Conservation (phyloP, 2,113 vertebrate genomes). For the Narcine bancroftii region DNA sequence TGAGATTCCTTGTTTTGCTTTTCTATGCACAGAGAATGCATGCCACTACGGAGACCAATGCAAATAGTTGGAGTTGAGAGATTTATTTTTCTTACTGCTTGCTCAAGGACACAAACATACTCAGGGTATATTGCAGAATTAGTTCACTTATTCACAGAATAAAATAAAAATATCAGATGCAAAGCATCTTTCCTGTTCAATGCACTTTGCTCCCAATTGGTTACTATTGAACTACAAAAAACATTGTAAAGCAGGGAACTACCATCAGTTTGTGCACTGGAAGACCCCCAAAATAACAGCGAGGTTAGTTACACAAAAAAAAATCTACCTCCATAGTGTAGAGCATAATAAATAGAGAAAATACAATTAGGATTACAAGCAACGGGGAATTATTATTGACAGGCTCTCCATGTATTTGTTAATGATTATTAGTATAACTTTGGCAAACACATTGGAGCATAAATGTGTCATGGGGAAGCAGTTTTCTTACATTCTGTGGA, state of each 20-base stretch:
- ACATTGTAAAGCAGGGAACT: not conserved
- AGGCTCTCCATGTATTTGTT: too few species aligned
- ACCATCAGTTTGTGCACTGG: not conserved
- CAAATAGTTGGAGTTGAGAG: slow-evolving; percentile 2
- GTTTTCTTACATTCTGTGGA: too few species aligned
- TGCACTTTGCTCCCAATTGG: not conserved
- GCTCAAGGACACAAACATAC: not conserved
- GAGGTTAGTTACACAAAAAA: not conserved
- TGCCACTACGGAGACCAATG: not conserved
- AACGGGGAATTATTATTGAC: too few species aligned
- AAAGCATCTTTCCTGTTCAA: not conserved
- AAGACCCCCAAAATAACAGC: not conserved
- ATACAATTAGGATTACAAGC: too few species aligned
- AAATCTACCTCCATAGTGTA: too few species aligned
- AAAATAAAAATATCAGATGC: not conserved
- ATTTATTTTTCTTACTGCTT: not conserved
- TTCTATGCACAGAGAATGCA: not conserved
- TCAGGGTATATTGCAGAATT: not conserved
- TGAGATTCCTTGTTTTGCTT: not conserved
- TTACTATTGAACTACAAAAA: not conserved
- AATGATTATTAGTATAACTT: too few species aligned
- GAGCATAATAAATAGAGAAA: too few species aligned
- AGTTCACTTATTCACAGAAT: not conserved
- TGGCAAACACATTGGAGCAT: too few species aligned
- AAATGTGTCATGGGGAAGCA: too few species aligned